Conservation (phyloP, 2,888 invertebrate genomes). For the Anthophora plumipes region DNA sequence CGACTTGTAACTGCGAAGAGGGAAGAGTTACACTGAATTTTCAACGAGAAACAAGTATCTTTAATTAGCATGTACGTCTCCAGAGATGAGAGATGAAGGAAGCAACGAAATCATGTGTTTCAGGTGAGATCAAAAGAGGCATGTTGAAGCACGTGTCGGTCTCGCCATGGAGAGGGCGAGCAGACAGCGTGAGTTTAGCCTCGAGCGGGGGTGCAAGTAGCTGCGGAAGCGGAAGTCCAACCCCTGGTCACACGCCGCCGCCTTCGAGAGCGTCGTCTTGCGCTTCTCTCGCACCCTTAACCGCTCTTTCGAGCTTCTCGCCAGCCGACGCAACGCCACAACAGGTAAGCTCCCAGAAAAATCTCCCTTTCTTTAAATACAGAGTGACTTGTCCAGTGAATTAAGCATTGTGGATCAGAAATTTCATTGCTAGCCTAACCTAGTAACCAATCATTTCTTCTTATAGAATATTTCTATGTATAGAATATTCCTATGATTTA, state of each 20-base stretch:
- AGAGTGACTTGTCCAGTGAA: no score
- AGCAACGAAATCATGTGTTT: slow-evolving; percentile 29
- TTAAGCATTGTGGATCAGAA: no score
- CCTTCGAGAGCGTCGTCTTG: slow-evolving; percentile 83
- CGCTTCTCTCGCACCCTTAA: slow-evolving; percentile 82
- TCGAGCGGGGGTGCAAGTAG: slow-evolving; percentile 86
- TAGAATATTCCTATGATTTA: no score
- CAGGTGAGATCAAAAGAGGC: slow-evolving; percentile 74
- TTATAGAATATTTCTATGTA: no score
- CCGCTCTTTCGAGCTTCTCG: slow-evolving; percentile 81
- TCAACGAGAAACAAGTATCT: no score
- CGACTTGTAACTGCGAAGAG: no score
- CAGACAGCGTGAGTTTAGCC: slow-evolving; percentile 93
- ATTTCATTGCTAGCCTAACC: no score
- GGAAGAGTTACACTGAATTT: no score
- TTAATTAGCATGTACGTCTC: neutral
- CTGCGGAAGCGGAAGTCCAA: slow-evolving; percentile 90
- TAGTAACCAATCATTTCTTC: no score
- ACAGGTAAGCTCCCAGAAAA: slow-evolving; percentile 74
- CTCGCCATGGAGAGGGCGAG: slow-evolving; percentile 93
- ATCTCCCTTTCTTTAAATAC: neutral
- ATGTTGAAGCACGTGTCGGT: slow-evolving; percentile 97
- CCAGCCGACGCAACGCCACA: slow-evolving; percentile 80
- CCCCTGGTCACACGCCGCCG: slow-evolving; percentile 88
- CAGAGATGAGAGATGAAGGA: neutral